Evolutionary conservation across 1,140 invertebrate species (phyloP).

Genomic region (Zaprionus lachaisei): DNA sequence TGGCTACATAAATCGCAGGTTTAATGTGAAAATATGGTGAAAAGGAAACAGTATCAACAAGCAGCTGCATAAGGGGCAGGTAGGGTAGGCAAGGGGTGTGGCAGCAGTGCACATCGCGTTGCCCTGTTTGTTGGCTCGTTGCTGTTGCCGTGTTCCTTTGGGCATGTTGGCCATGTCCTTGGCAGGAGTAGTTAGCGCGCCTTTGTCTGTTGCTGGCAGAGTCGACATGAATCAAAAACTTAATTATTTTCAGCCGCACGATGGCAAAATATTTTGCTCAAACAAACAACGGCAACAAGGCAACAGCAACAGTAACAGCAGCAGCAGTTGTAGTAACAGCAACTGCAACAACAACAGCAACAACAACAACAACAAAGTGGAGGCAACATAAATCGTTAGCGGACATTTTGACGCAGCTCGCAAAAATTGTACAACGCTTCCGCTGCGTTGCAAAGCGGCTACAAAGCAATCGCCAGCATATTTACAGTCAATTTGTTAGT

Average conservation of each 20-base stretch:
- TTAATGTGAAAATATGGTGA: conserved; percentile 66
- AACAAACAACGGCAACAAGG: conserved; percentile 52
- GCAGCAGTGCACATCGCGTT: background rate
- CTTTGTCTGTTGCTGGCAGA: conserved; percentile 62
- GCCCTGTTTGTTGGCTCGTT: background rate
- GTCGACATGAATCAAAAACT: conserved; percentile 81
- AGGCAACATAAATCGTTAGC: conserved; percentile 62
- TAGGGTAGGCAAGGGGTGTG: background rate
- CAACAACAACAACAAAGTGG: conserved; percentile 24
- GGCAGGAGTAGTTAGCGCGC: conserved; percentile 61
- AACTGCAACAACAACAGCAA: conserved; percentile 18
- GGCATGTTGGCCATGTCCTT: conserved; percentile 46
- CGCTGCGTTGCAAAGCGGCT: conserved; percentile 34
- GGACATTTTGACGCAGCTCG: conserved; percentile 73
- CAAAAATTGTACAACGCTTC: conserved; percentile 62
- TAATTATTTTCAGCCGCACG: conserved; percentile 78
- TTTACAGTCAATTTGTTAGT: conserved; percentile 77
- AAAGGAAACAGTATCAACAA: conserved; percentile 28
- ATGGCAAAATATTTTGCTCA: conserved; percentile 64
- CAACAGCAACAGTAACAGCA: conserved; percentile 4
- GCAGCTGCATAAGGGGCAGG: conserved; percentile 12
- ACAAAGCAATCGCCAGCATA: conserved; percentile 68
- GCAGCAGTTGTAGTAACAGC: conserved; percentile 3
- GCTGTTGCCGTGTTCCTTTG: conserved; percentile 39
- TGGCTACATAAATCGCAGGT: conserved; percentile 65